These are phyloP conservation scores for Geopemphigus sp. DNA, from an alignment of 1,140 invertebrate genomes.

Conservation along the genomic window DNA sequence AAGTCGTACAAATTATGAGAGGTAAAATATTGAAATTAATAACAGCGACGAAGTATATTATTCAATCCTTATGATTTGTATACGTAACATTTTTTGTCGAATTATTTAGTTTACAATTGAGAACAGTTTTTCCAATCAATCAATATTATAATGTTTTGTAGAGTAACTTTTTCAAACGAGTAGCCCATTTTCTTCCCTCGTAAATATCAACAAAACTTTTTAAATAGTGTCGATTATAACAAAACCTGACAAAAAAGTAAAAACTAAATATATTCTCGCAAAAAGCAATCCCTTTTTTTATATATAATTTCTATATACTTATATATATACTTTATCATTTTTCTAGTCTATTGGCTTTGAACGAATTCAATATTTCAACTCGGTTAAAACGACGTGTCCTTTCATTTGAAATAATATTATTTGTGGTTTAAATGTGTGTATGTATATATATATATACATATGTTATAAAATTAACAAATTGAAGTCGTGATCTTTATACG, in stretches of 20 bases:
- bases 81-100: no score
- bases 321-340: not conserved
- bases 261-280: not conserved
- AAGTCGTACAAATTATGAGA: no score
- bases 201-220: constrained; percentile 13
- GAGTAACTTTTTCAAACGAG: not conserved
- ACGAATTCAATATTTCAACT: not conserved
- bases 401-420: not conserved
- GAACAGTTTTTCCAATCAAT: not conserved
- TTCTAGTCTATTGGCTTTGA: not conserved
- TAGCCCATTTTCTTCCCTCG: not conserved
- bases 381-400: not conserved
- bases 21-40: no score
- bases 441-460: no score
- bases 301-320: no score
- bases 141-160: not conserved
- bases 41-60: no score
- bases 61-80: no score
- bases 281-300: not conserved
- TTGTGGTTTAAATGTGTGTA: no score
- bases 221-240: not conserved
- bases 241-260: constrained; percentile 5
- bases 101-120: not conserved
- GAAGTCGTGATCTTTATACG: no score
- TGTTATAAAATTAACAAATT: no score